These are phyloP conservation scores for Eurosta solidaginis DNA, from an alignment of 1,140 invertebrate species.

Conservation along the genomic window DNA sequence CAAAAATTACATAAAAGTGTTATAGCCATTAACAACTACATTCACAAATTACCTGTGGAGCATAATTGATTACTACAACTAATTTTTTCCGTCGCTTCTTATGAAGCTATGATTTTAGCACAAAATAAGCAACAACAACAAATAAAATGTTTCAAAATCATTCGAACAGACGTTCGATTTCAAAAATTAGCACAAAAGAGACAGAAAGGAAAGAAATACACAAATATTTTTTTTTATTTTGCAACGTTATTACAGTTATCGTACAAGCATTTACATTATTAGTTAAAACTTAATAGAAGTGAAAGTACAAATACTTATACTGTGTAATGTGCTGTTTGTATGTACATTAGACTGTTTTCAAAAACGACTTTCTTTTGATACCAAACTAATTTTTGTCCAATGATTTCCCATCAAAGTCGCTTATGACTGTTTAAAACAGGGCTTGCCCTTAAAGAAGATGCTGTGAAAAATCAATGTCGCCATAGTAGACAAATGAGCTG, in stretches of 20 bases:
- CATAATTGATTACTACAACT: slow-evolving; percentile 60
- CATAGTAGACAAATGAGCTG: too few species aligned
- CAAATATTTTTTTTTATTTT: not conserved
- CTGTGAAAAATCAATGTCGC: too few species aligned
- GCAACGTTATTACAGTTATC: not conserved
- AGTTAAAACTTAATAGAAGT: not conserved
- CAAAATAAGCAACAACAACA: slow-evolving; percentile 44
- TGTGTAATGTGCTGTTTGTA: too few species aligned
- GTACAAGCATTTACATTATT: not conserved
- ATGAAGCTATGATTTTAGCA: slow-evolving; percentile 55
- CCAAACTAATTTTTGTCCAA: too few species aligned
- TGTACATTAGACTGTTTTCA: too few species aligned
- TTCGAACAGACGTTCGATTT: not conserved
- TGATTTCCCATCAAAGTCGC: too few species aligned
- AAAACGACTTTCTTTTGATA: too few species aligned
- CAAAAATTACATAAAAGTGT: not conserved
- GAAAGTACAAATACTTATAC: not conserved
- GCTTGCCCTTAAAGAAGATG: too few species aligned
- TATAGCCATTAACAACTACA: not conserved
- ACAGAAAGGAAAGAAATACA: slow-evolving; percentile 21
- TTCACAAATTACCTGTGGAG: slow-evolving; percentile 59
- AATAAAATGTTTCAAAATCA: not conserved
- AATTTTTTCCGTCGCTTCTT: slow-evolving; percentile 60
- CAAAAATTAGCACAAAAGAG: not conserved
- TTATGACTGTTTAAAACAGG: too few species aligned